Conservation (phyloP, 2,797 vertebrate genomes). For the Sebastes alutus region DNA sequence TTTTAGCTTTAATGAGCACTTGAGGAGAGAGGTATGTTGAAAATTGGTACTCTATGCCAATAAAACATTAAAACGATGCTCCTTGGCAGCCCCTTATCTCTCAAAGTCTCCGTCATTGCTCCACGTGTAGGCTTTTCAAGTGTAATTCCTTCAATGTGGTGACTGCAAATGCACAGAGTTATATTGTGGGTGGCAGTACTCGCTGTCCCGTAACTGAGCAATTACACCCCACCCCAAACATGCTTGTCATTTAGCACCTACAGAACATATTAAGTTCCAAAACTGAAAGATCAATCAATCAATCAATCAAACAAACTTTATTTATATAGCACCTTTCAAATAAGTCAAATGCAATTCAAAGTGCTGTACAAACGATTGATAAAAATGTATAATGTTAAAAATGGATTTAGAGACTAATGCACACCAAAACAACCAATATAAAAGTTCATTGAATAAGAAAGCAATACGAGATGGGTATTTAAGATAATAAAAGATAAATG, state of each 20-base stretch:
- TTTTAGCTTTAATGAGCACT: conserved; percentile 79
- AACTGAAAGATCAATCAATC: not conserved
- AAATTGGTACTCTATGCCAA: conserved; percentile 70
- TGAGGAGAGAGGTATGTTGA: conserved; percentile 74
- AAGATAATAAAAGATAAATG: no score
- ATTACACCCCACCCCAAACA: conserved; percentile 18
- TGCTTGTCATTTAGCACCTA: conserved; percentile 4
- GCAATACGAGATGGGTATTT: no score
- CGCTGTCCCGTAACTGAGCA: conserved; percentile 6
- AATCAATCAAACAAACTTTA: no score
- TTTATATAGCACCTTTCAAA: not conserved
- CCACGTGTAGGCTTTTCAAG: conserved; percentile 46
- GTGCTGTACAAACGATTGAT: no score
- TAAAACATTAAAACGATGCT: conserved; percentile 76
- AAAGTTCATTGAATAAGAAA: no score
- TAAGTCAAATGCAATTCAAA: no score
- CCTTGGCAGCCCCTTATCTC: conserved; percentile 60
- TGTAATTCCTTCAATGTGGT: conserved; percentile 40
- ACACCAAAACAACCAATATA: no score
- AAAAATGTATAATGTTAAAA: no score
- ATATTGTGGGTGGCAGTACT: conserved; percentile 13
- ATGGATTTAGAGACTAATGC: no score
- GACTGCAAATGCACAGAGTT: conserved; percentile 21
- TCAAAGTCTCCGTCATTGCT: conserved; percentile 49
- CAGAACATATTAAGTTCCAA: not conserved